Evolutionary conservation across 1,140 invertebrate species (phyloP).

Genomic region (Anagrus nilaparvatae): DNA sequence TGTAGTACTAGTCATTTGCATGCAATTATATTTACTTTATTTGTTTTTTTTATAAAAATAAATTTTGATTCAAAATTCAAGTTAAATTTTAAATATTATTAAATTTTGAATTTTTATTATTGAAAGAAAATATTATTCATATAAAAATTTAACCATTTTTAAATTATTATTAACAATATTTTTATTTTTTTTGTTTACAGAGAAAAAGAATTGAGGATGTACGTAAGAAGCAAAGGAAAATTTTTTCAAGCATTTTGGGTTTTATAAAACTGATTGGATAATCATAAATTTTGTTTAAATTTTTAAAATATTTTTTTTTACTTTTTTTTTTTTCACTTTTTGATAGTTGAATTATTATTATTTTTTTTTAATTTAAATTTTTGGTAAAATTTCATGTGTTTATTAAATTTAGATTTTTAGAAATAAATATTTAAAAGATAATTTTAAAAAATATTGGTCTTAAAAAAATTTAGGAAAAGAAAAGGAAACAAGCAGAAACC

Average conservation of each 20-base stretch:
- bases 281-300: not conserved
- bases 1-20: no score
- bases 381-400: not conserved
- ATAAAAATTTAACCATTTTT: no score
- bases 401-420: not conserved
- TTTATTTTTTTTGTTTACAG: conserved; percentile 41
- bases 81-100: no score
- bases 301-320: not conserved
- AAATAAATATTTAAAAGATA: conserved; percentile 14
- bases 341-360: conserved; percentile 3
- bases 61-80: no score
- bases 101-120: no score
- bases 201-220: conserved; percentile 50
- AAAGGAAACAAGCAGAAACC: conserved; percentile 87
- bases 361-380: not conserved
- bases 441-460: conserved; percentile 29
- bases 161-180: no score
- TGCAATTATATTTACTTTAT: no score
- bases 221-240: conserved; percentile 29
- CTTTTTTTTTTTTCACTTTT: not conserved
- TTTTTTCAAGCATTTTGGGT: not conserved
- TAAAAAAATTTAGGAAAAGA: conserved; percentile 71
- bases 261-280: not conserved
- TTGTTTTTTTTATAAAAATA: no score
- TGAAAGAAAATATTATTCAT: no score